Evolutionary conservation across 2,113 vertebrate species (phyloP), one percentile per base, ranked within the genome.

Genomic region (Cygnus buccinator): DNA sequence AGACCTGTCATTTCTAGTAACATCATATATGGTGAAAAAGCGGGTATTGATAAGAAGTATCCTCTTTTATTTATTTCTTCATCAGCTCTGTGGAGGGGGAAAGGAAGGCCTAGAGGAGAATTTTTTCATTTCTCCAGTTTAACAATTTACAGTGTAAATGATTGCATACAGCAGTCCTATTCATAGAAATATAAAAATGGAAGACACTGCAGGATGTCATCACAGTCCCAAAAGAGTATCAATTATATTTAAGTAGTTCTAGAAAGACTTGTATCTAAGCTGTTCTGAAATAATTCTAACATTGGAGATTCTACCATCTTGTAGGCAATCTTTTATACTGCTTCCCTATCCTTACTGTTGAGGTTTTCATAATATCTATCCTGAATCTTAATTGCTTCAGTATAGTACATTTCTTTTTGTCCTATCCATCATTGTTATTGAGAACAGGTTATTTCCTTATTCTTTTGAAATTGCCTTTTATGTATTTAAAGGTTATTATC

Each of bases 321-420:
- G 54, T 70, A 31, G 50, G 59, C 68, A 46, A 91, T 91, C 61
- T 78, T 92, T 87, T 77, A 33, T 43, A 94, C 39, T 0, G 4
- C 43, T 82, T 90, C 28, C 5, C 35, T 77, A 28, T 68, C 61
- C 73, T 94, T 91, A 65, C 57, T 61, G 39, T 67, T 61, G 37
- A 72, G 52, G 43, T 61, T 94, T 96, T 90, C 68, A 25, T 67
- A 87, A 26, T 78, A 92, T 71, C 91, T 81, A 67, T 20, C 26
- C 70, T 84, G 84, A 91, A 87, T 95, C 84, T 95, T 97, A 96
- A 95, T 94, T 95, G 84, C 80, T 95, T 58, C 70, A 84, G 39
- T 94, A 94, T 91, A 81, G 48, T 43, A 89, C 73, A 75, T 81
- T 78, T 91, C 84, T 82, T 89, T 92, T 93, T 94, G 70, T 94